Evolutionary conservation across 1,140 invertebrate genomes (phyloP).

Genomic region (Yoshiicerus persimilis): DNA sequence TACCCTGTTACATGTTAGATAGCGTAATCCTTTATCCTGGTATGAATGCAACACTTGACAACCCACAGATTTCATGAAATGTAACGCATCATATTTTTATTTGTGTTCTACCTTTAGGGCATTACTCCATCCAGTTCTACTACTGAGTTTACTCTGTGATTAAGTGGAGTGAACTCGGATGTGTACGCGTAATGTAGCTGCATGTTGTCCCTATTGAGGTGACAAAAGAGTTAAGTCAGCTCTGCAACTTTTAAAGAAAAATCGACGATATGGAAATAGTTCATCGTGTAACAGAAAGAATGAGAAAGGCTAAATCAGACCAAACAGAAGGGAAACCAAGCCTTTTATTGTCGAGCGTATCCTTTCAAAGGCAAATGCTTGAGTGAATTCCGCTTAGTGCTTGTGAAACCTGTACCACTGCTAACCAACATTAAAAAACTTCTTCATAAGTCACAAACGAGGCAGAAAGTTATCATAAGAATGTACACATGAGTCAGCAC

Average conservation of each 20-base stretch:
- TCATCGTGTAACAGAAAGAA: not conserved
- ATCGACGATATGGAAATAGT: not conserved
- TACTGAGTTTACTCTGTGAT: not conserved
- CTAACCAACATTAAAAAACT: not conserved
- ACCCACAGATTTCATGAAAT: not conserved
- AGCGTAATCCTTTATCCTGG: not conserved
- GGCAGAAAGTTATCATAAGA: no score
- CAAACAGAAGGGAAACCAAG: not conserved
- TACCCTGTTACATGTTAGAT: not conserved
- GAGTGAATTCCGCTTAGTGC: not conserved
- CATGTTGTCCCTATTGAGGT: no score
- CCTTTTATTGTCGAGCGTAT: not conserved
- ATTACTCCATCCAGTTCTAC: not conserved
- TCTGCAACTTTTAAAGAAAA: not conserved
- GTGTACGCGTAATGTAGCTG: not conserved
- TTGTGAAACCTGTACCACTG: not conserved
- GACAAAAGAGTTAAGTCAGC: not conserved
- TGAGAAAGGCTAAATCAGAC: not conserved
- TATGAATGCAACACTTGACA: not conserved
- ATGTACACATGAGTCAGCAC: no score
- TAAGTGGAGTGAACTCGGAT: not conserved
- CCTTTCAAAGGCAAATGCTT: not conserved
- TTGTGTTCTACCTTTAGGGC: not conserved
- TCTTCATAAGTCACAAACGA: not conserved
- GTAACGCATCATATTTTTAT: not conserved